Evolutionary conservation across 2,888 invertebrate genomes (phyloP), one percentile per base, ranked within the genome.

Genomic region (Caenorhabditis sp.): DNA sequence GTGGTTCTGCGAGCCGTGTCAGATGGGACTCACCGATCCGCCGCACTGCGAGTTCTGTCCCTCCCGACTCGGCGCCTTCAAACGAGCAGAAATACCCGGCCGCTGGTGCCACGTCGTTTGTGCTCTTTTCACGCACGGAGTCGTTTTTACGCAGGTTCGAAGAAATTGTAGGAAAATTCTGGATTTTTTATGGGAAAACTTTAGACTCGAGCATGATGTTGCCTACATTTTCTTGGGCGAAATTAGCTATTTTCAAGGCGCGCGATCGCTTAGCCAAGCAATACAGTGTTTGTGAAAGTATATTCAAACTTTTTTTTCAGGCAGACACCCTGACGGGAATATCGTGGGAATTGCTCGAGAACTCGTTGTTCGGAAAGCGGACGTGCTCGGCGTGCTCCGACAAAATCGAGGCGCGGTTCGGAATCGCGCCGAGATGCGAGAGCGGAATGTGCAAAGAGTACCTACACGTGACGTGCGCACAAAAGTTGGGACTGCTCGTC

Each of bases 1-100:
- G 0, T 99, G 99, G 99, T 99, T 99, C 90, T 99, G 99, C 91
- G 98, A 99, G 90, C 95, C 97, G 5, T 99, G 99, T 89, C 88
- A 83, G 2, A 79, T 71, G 41, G 85, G 83, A 0, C 30, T 80
- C 9, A 35, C 50, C 15, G 84, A 92, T 13, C 93, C 94, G 89
- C 96, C 96, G 0, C 86, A 92, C 37, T 99, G 99, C 90, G 97
- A 98, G 91, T 91, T 99, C 15, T 99, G 99, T 89, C 98, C 98
- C 0, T 96, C 95, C 89, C 93, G 82, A 6, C 83, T 95, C 94
- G 82, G 96, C 93, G 90, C 97, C 93, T 92, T 91, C 89, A 99
- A 99, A 90, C 95, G 96, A 90, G 96, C 87, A 77, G 89, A 89
- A 66, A 78, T 86, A 30, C 82, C 83, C 11, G 86, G 82, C 55